phyloP scores from a whole-genome alignment of 1,140 invertebrate species.

The Brachionus calyciflorus region DNA sequence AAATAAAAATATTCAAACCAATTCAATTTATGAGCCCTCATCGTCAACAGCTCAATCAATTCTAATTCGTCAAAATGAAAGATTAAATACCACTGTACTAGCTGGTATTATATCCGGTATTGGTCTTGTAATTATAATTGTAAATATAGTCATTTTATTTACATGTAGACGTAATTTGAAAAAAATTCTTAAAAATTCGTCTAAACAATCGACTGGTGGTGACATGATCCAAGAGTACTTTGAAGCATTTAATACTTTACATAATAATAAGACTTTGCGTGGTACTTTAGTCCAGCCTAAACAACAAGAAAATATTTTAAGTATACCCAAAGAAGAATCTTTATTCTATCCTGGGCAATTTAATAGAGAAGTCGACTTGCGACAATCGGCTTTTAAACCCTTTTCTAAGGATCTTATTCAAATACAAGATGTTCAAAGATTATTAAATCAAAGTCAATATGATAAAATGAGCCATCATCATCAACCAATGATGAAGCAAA shows the following conservation, averaged over 20 bases:
- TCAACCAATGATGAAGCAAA: not conserved
- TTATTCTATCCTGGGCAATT: conserved; percentile 8
- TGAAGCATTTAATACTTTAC: conserved; percentile 21
- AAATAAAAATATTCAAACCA: too few species aligned
- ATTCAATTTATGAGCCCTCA: not conserved
- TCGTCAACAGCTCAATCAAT: not conserved
- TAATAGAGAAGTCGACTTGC: not conserved
- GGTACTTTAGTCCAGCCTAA: conserved; percentile 12
- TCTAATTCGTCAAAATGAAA: not conserved
- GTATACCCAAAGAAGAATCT: not conserved
- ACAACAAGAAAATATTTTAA: not conserved
- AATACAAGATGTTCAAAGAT: conserved; percentile 22
- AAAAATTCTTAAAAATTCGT: conserved; percentile 1
- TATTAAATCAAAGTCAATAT: conserved; percentile 29
- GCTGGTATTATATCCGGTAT: conserved; percentile 3
- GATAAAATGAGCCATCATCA: conserved; percentile 43
- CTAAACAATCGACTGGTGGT: conserved; percentile 10
- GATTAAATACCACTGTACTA: not conserved
- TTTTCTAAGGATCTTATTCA: conserved; percentile 6
- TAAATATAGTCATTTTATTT: conserved; percentile 28
- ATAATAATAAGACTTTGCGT: not conserved
- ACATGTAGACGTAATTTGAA: conserved; percentile 26
- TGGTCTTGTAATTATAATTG: conserved; percentile 6
- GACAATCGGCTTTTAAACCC: conserved; percentile 44
- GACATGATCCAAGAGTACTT: conserved; percentile 45